Evolutionary conservation across 1,140 invertebrate genomes (phyloP), one percentile per base, ranked within the genome.

Genomic region (Trachelipus rathkii): DNA sequence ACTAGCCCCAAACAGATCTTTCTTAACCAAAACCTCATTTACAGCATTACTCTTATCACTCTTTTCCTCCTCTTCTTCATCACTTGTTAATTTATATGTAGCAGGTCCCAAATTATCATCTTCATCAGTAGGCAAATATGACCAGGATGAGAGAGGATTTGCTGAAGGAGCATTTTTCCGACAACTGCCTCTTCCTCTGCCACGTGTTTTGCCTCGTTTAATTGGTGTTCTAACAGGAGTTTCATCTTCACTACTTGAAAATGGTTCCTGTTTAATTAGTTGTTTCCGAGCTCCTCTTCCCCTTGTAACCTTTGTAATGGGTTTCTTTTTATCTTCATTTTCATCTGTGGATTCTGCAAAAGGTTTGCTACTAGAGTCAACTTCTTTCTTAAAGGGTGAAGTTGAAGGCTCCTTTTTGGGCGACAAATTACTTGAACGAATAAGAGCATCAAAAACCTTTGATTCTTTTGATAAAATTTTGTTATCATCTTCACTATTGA

Each of bases 1-100:
- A 83, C 81, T 85, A 81, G 83, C 87, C 84, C 83, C 87, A 84
- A 83, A 85, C 82, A 72, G 83, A 78, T 71, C 70, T 72, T 75
- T 53, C 73, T 50, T 78, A 75, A 68, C 73, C 70, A 70, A 73
- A 44, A 60, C 74, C 68, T 60, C 71, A 81, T 60, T 60, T 15
- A 13, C 50, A 19, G 19, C 11, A 15, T 13, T 60, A 19, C 50
- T 60, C 19, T 60, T 60, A 8, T 77, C 70, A 77, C 60, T 79
- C 78, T 76, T 77, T 21, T 75, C 44, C 78, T 60, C 23, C 6
- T 77, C 78, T 50, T 79, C 77, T 33, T 79, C 79, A 21, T 81
- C 79, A 72, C 77, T 81, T n/a, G 79, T 78, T 10, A 81, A 75
- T 76, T 79, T 79, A 69, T 79, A 79, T 21, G 81, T 79, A 24